Evolutionary conservation across 2,888 invertebrate species (phyloP).

Genomic region (Dione juno): DNA sequence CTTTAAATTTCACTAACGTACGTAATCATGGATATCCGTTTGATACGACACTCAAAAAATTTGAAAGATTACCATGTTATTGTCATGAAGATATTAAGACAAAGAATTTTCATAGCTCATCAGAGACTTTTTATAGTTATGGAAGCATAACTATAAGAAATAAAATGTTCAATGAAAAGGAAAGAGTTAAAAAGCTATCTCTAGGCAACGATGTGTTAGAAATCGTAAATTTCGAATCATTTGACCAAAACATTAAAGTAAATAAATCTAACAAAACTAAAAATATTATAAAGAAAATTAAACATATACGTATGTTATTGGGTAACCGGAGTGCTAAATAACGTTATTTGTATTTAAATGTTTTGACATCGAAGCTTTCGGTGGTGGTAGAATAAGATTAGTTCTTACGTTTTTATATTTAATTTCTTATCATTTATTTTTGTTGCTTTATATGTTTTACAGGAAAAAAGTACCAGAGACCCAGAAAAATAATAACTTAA

Average conservation of each 20-base stretch:
- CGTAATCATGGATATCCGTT: conserved; percentile 58
- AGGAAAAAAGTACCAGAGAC: conserved; percentile 76
- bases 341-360: conserved; percentile 8
- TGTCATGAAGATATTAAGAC: conserved; percentile 54
- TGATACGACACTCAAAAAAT: conserved; percentile 42
- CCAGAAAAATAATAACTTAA: conserved; percentile 77
- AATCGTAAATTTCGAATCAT: conserved; percentile 45
- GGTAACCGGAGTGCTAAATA: conserved; percentile 53
- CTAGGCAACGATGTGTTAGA: not conserved
- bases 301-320: conserved; percentile 58
- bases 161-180: not conserved
- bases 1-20: conserved; percentile 54
- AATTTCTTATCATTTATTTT: conserved; percentile 52
- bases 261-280: conserved; percentile 30
- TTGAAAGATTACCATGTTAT: conserved; percentile 60
- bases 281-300: conserved; percentile 57
- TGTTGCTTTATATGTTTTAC: conserved; percentile 72
- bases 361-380: conserved; percentile 38
- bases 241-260: conserved; percentile 30
- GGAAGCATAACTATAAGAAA: conserved; percentile 44
- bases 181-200: conserved; percentile 1
- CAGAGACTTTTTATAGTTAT: conserved; percentile 56
- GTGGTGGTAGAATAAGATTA: conserved; percentile 53
- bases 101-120: conserved; percentile 21
- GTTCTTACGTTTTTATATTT: conserved; percentile 54